phyloP scores from a whole-genome alignment of 2,113 vertebrate genomes.

The Geococcyx californianus region DNA sequence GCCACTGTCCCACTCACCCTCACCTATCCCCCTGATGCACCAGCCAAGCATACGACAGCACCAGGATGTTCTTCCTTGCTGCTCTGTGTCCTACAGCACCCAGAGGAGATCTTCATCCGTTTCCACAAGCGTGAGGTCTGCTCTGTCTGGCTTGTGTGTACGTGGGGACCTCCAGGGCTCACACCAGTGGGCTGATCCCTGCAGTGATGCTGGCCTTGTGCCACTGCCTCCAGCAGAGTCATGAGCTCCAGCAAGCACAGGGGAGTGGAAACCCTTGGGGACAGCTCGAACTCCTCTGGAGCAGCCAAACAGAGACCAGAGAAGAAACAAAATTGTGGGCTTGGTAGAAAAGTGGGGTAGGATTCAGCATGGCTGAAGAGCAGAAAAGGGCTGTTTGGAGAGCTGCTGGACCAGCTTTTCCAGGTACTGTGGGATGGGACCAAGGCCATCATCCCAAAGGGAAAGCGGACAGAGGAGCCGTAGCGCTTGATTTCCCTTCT shows the following conservation, averaged over 20 bases:
- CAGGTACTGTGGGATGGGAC: not conserved
- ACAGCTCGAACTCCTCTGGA: not conserved
- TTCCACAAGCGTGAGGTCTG: not conserved
- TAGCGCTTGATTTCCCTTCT: not conserved
- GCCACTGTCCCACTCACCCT: not conserved
- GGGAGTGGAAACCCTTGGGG: not conserved
- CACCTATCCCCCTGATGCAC: not conserved
- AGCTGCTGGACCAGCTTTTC: not conserved
- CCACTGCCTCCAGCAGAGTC: not conserved
- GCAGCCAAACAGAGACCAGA: not conserved
- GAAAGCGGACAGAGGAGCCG: not conserved
- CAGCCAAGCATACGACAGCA: fast-evolving
- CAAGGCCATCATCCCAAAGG: not conserved
- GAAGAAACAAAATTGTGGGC: fast-evolving
- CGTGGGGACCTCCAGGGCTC: not conserved
- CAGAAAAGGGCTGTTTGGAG: not conserved
- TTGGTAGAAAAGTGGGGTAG: fast-evolving
- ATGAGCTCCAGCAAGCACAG: not conserved
- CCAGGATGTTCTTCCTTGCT: not conserved
- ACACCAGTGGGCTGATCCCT: not conserved
- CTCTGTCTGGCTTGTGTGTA: not conserved
- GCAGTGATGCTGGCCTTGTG: not conserved
- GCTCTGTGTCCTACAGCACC: not conserved
- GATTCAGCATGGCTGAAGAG: fast-evolving
- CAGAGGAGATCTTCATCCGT: fast-evolving